phyloP scores from a whole-genome alignment of 2,113 vertebrate species.

The Chionodraco myersi region DNA sequence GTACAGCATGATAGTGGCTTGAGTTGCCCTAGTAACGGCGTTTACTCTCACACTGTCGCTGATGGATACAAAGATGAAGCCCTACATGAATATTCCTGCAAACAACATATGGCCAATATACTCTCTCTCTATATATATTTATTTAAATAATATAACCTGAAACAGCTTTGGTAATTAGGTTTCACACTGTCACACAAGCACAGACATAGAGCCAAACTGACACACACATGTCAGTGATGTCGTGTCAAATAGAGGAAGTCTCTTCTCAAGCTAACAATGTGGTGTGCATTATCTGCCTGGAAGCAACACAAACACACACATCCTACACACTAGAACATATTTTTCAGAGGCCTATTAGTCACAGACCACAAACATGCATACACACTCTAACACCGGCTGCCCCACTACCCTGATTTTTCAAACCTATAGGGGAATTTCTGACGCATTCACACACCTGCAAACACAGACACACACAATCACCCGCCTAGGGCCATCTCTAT shows the following conservation, averaged over 20 bases:
- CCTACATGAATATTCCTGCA: constrained; percentile 49
- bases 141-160: constrained; percentile 4
- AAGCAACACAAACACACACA: constrained; percentile 22
- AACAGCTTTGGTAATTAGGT: constrained; percentile 18
- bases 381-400: constrained; percentile 59
- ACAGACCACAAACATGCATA: constrained; percentile 55
- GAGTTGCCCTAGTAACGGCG: constrained; percentile 75
- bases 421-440: constrained; percentile 54
- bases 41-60: constrained; percentile 49
- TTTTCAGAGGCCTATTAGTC: constrained; percentile 54
- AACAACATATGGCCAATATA: constrained; percentile 36
- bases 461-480: constrained; percentile 23
- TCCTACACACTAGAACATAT: constrained; percentile 10
- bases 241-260: constrained; percentile 51
- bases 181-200: constrained; percentile 25
- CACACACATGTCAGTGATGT: background rate
- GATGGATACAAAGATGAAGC: constrained; percentile 48
- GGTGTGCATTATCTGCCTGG: constrained; percentile 34
- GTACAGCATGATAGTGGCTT: constrained; percentile 30
- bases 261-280: constrained; percentile 64
- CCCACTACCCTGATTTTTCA: constrained; percentile 78
- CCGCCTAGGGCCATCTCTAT: constrained; percentile 54
- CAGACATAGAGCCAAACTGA: constrained; percentile 5
- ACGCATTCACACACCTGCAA: constrained; percentile 30
- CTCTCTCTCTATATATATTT: background rate